Evolutionary conservation across 2,113 vertebrate species (phyloP).

Genomic region (Progne subis): DNA sequence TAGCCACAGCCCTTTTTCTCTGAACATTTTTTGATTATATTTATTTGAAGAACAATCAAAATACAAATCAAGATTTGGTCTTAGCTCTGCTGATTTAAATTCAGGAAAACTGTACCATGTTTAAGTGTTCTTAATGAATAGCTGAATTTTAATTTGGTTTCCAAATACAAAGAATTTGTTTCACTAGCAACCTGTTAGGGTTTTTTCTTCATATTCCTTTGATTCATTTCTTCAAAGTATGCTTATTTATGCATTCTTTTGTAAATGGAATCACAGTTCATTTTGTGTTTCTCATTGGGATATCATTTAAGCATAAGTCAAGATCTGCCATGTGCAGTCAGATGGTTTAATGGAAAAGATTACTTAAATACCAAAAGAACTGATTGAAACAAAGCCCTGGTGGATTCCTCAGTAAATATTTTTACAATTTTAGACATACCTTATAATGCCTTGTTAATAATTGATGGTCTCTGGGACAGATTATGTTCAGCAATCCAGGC

Average conservation of each 20-base stretch:
- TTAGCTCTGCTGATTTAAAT: neutral
- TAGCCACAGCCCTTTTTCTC: neutral
- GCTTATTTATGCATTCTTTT: constrained; percentile 23
- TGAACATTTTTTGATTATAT: neutral
- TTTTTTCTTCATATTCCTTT: neutral
- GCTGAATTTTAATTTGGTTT: neutral
- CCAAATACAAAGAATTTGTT: neutral
- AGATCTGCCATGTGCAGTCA: neutral
- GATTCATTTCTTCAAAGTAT: neutral
- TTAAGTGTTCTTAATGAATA: neutral
- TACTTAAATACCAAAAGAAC: constrained; percentile 3
- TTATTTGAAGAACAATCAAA: neutral
- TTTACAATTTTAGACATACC: neutral
- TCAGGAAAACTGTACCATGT: neutral
- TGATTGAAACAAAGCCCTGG: neutral
- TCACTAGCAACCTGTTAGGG: neutral
- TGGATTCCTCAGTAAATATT: neutral
- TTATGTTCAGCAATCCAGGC: neutral
- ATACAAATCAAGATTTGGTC: neutral
- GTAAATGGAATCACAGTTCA: neutral
- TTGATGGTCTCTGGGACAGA: neutral
- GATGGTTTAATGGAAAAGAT: neutral
- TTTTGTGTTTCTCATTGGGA: constrained; percentile 30
- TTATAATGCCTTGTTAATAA: neutral
- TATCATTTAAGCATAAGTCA: constrained; percentile 23